Evolutionary conservation across 2,888 invertebrate species (phyloP).

Genomic region (Patella pellucida): DNA sequence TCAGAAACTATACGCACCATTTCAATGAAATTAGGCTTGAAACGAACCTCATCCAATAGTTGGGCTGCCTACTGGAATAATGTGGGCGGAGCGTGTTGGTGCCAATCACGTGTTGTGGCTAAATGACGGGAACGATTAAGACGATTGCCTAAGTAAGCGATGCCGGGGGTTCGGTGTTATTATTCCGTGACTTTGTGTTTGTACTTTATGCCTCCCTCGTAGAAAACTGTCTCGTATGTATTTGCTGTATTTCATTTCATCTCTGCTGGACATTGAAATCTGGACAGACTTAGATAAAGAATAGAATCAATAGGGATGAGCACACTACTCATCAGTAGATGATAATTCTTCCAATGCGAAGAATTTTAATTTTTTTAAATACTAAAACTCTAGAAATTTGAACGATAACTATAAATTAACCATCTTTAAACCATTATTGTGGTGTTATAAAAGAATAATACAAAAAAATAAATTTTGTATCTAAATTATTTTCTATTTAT

Average conservation of each 20-base stretch:
- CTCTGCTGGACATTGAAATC: constrained; percentile 3
- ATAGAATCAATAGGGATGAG: not conserved
- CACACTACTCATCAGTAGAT: too few relatives aligned
- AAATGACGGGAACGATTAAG: constrained; percentile 5
- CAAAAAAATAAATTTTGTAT: too few relatives aligned
- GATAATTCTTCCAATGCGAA: too few relatives aligned
- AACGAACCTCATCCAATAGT: constrained; percentile 14
- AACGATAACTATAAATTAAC: too few relatives aligned
- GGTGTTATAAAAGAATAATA: too few relatives aligned
- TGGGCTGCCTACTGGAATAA: not conserved
- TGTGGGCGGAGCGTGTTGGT: constrained; percentile 13
- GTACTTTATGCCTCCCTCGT: constrained; percentile 9
- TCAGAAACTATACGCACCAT: constrained; percentile 26
- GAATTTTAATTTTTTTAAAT: too few relatives aligned
- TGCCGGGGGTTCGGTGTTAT: constrained; percentile 7
- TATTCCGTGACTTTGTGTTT: constrained; percentile 7
- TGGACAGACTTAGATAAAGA: constrained; percentile 1
- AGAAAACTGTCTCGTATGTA: not conserved
- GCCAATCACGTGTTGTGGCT: constrained; percentile 3
- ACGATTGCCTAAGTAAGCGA: constrained; percentile 2
- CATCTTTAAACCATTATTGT: too few relatives aligned
- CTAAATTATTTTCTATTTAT: too few relatives aligned
- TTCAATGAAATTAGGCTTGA: constrained; percentile 26
- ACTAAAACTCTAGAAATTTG: too few relatives aligned
- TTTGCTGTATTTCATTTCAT: constrained; percentile 5